phyloP scores from a whole-genome alignment of 2,113 vertebrate species.

The Urocynchramus pylzowi region DNA sequence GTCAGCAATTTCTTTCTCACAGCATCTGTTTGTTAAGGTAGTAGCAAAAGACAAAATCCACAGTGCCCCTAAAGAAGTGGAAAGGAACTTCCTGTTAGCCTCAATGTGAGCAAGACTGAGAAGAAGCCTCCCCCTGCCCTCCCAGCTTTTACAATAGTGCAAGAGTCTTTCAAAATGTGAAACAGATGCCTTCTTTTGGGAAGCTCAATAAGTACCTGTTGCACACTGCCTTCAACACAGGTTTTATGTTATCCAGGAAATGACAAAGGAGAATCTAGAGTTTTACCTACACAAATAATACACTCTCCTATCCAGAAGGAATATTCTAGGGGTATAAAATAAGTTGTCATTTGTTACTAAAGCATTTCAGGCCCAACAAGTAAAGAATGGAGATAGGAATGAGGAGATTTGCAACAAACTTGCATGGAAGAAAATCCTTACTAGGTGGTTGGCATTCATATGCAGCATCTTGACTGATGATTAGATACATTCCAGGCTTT shows the following conservation, averaged over 20 bases:
- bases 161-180: not conserved
- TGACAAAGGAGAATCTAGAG: not conserved
- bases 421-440: not conserved
- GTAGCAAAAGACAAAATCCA: not conserved
- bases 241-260: not conserved
- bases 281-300: not conserved
- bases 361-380: not conserved
- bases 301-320: not conserved
- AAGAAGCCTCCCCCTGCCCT: not conserved
- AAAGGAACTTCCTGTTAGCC: not conserved
- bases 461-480: not conserved
- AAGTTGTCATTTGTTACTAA: not conserved
- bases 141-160: not conserved
- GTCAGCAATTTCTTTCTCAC: not conserved
- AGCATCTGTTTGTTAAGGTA: not conserved
- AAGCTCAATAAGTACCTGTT: not conserved
- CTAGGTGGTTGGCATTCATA: not conserved
- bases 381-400: not conserved
- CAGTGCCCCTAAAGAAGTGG: not conserved
- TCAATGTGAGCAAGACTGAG: not conserved
- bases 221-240: not conserved
- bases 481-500: not conserved
- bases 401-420: not conserved
- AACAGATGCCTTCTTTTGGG: not conserved
- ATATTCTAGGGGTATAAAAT: not conserved